phyloP scores from a whole-genome alignment of 2,113 vertebrate genomes.

The Mastomys coucha region DNA sequence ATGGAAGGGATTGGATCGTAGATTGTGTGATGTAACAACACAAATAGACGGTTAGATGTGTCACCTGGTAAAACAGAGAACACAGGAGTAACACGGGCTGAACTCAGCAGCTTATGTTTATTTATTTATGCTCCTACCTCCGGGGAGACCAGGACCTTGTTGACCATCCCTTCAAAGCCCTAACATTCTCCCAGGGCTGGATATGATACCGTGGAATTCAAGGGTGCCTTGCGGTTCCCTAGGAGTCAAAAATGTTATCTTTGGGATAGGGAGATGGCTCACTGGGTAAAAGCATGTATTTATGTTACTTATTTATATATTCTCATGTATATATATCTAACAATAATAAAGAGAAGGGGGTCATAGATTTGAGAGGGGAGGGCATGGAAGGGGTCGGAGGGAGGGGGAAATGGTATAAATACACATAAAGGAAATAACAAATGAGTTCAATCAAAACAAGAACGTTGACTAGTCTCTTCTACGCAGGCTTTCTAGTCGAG shows the following conservation, averaged over 20 bases:
- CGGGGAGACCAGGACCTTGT: not conserved
- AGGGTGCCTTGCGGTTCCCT: not conserved
- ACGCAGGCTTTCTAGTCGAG: not conserved
- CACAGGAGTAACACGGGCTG: not conserved
- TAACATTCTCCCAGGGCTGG: not conserved
- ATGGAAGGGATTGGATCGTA: not conserved
- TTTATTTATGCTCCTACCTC: not conserved
- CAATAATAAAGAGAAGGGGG: not conserved
- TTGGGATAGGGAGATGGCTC: not conserved
- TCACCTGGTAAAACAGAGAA: not conserved
- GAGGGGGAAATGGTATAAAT: not conserved
- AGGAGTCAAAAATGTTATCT: not conserved
- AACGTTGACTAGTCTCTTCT: not conserved
- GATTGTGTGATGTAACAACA: not conserved
- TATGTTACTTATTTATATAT: too few relatives aligned
- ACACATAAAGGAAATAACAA: not conserved
- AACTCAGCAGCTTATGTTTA: not conserved
- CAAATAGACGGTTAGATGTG: not conserved
- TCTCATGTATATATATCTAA: not conserved
- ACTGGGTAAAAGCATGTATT: not conserved
- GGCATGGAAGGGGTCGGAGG: not conserved
- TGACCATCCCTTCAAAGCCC: not conserved
- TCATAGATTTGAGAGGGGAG: not conserved
- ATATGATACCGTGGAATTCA: conserved; percentile 35
- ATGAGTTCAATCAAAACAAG: not conserved